Percentiles rank a stretch among this genome's conserved stretches.
Conservation (phyloP, 37 sponge, comb jelly and placozoan species). For the Chondrosia reniformis region DNA sequence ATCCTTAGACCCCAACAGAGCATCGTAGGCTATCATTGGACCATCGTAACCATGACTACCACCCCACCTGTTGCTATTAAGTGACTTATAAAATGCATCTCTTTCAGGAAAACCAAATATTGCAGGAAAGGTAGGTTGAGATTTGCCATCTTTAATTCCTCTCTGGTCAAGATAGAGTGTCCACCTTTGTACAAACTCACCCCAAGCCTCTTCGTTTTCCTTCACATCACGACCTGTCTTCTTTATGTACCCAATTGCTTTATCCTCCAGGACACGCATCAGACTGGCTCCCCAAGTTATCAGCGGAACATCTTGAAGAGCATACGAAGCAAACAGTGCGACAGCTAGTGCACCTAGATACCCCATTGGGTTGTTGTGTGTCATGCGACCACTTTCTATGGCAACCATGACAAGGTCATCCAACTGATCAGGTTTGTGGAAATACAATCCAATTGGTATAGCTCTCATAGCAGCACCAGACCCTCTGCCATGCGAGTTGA, state of each 20-base stretch:
- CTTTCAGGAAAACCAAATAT: slow-evolving; percentile 21
- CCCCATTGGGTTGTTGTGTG: slow-evolving; percentile 59
- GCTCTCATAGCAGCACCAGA: slow-evolving; percentile 56
- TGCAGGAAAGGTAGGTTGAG: neutral
- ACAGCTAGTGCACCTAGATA: slow-evolving; percentile 44
- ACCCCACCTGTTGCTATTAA: neutral
- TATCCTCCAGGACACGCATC: neutral
- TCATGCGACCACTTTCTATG: slow-evolving; percentile 54
- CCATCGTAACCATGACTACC: slow-evolving; percentile 30
- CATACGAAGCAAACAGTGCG: slow-evolving; percentile 46
- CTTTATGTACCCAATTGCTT: neutral
- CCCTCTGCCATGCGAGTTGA: slow-evolving; percentile 34
- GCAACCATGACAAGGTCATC: slow-evolving; percentile 30
- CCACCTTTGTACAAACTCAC: slow-evolving; percentile 23
- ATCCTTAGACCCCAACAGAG: neutral
- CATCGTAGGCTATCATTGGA: slow-evolving; percentile 40
- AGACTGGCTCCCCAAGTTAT: slow-evolving; percentile 23
- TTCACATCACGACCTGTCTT: slow-evolving; percentile 14
- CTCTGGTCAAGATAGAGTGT: neutral
- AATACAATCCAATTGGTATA: slow-evolving; percentile 42
- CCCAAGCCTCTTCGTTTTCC: slow-evolving; percentile 9
- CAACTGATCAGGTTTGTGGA: slow-evolving; percentile 37
- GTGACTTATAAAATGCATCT: neutral
- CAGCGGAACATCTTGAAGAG: slow-evolving; percentile 12
- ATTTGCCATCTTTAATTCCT: slow-evolving; percentile 16